Base-by-base conservation (phyloP, 2,797 vertebrate species). In the Myoxocephalus aenaeus region DNA sequence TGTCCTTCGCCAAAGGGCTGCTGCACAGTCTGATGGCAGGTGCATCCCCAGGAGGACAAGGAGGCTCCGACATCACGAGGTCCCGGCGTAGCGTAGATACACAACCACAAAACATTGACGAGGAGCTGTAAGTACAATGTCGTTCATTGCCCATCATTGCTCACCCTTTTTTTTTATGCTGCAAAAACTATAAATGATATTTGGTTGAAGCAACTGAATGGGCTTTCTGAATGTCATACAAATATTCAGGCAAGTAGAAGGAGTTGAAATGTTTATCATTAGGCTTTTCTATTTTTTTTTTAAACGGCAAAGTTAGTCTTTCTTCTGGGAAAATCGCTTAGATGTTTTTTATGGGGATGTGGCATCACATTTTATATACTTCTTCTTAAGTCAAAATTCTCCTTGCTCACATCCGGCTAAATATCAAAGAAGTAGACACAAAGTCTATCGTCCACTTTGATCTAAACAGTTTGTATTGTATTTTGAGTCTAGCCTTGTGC, bases 61-160 rank as follows among this genome's bases (percentile, higher is more conserved):
- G 65, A 63, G 10, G 58, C 27, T 48, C 62, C 64, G 79, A 50
- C 63, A 56, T 1, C 51, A 56, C 2, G 0, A 89, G 85, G 59
- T 27, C 9, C 17, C 72, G 34, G 15, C 82, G 82, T 25, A 94
- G 89, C 27, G 7, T 74, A 11, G 89, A 84, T 4, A 34, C 65
- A 65, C 85, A 90, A 59, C 89, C 93, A 11, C 85, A 90, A 83
- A 94, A 69, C 70, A 58, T 83, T 0, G 88, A 88, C 5, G 95
- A 95, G 50, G 90, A 94, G 64, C 76, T 95, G 95, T 96, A 88
- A 73, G 94, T 79, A 61, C 38, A 34, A 15, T 14, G 1, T 6
- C 1, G 8, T 56, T 10, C 17, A 13, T 27, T 65, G 1, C 12
- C 14, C 36, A 4, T 22, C 6, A 34, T 32, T 32, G 3, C 32